A percentile compares a stretch with the other conserved stretches of the same genome.
Conservation (phyloP, 2,113 vertebrate species). For the Psephotus haematonotus region DNA sequence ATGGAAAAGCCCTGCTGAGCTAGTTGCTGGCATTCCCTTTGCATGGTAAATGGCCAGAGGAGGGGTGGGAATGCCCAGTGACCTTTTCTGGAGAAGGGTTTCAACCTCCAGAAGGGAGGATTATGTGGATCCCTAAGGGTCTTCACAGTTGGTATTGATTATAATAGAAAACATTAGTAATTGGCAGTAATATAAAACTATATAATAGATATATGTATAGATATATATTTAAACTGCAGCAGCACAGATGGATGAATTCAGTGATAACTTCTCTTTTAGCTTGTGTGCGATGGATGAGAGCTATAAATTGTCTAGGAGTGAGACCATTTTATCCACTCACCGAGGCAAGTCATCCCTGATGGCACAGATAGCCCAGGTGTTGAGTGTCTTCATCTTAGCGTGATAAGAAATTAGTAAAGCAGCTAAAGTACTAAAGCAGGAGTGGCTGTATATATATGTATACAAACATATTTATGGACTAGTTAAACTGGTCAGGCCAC, state of each 20-base stretch:
- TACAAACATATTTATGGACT: neutral
- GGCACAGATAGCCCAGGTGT: neutral
- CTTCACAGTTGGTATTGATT: neutral
- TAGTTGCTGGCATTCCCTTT: neutral
- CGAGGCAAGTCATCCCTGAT: neutral
- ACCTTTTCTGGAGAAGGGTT: neutral
- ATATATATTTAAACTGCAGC: neutral
- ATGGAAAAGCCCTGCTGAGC: neutral
- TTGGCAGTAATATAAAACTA: neutral
- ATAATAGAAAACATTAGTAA: neutral
- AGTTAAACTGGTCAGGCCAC: conserved; percentile 41
- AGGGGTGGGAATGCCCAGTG: neutral
- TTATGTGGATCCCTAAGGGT: neutral
- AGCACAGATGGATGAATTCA: neutral
- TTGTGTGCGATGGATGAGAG: neutral
- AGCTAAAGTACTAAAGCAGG: neutral
- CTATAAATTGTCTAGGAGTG: neutral
- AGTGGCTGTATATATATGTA: neutral
- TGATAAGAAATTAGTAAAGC: neutral
- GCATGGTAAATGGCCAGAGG: neutral
- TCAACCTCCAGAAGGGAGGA: neutral
- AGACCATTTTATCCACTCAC: neutral
- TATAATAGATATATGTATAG: neutral
- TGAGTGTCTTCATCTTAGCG: neutral
- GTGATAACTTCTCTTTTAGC: neutral